Conservation (phyloP, 1,140 invertebrate genomes). For the Pseudomyrmex gracilis region DNA sequence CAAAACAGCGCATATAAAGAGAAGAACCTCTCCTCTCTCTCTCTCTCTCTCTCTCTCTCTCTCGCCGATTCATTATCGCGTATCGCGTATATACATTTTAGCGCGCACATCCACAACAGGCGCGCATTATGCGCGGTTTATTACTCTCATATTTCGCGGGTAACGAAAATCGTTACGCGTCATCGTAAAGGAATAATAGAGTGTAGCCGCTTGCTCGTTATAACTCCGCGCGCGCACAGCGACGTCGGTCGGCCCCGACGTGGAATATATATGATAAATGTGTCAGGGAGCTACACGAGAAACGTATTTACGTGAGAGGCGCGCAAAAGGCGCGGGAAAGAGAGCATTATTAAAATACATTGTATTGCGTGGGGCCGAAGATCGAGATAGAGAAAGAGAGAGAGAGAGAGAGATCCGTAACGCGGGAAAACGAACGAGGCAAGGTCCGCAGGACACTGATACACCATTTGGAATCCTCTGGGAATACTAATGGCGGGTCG, state of each 20-base stretch:
- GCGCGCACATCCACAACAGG: too few relatives aligned
- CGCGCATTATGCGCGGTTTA: conserved; percentile 10
- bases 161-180: conserved; percentile 38
- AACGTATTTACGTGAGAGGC: conserved; percentile 45
- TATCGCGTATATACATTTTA: not conserved
- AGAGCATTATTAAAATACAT: conserved; percentile 50
- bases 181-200: conserved; percentile 36
- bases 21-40: too few relatives aligned
- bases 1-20: too few relatives aligned
- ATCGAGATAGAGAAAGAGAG: not conserved
- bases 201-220: conserved; percentile 22
- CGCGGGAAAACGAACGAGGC: not conserved
- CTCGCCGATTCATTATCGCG: not conserved
- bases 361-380: conserved; percentile 17
- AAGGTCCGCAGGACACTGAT: conserved; percentile 74
- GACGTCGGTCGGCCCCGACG: not conserved
- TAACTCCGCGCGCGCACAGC: not conserved
- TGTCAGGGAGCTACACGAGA: conserved; percentile 29
- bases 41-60: too few relatives aligned
- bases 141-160: conserved; percentile 35
- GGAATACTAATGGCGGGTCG: conserved; percentile 78
- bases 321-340: conserved; percentile 10
- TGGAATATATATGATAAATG: conserved; percentile 46
- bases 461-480: conserved; percentile 76
- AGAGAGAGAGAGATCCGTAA: not conserved